These are phyloP conservation scores for Elymnias hypermnestra DNA, from an alignment of 1,140 invertebrate genomes.

Conservation along the genomic window DNA sequence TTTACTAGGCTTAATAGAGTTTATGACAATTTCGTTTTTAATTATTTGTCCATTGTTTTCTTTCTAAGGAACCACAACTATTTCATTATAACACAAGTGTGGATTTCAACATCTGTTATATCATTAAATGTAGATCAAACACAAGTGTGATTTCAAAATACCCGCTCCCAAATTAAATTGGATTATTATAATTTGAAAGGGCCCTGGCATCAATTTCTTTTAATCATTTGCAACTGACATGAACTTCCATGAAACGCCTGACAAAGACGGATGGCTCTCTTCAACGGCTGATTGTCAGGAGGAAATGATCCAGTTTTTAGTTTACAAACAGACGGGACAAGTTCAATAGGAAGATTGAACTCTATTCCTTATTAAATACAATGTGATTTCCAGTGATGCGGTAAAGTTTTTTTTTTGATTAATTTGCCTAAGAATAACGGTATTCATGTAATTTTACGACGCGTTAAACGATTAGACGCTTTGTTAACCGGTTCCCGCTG, in stretches of 20 bases:
- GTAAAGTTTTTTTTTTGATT: constrained; percentile 6
- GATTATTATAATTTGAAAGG: constrained; percentile 12
- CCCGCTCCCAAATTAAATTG: too few relatives aligned
- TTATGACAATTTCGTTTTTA: too few relatives aligned
- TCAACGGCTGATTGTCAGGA: constrained; percentile 19
- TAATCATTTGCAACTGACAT: constrained; percentile 22
- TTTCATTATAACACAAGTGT: too few relatives aligned
- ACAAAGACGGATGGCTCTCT: constrained; percentile 20
- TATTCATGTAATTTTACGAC: constrained; percentile 16
- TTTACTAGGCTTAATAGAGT: too few relatives aligned
- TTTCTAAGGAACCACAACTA: too few relatives aligned
- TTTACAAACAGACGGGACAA: constrained; percentile 12
- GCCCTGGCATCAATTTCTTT: constrained; percentile 19
- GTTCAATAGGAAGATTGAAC: background rate
- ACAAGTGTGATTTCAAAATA: background rate
- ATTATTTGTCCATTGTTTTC: too few relatives aligned
- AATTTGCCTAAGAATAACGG: constrained; percentile 23
- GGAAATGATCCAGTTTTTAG: constrained; percentile 24
- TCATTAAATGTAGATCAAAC: too few relatives aligned
- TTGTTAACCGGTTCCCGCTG: constrained; percentile 14
- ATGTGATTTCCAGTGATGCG: background rate
- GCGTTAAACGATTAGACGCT: constrained; percentile 22
- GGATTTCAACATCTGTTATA: too few relatives aligned
- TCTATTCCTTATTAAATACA: background rate
- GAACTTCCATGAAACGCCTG: constrained; percentile 15